These are phyloP conservation scores for Fregetta grallaria DNA, from an alignment of 2,113 vertebrate species.

Conservation along the genomic window DNA sequence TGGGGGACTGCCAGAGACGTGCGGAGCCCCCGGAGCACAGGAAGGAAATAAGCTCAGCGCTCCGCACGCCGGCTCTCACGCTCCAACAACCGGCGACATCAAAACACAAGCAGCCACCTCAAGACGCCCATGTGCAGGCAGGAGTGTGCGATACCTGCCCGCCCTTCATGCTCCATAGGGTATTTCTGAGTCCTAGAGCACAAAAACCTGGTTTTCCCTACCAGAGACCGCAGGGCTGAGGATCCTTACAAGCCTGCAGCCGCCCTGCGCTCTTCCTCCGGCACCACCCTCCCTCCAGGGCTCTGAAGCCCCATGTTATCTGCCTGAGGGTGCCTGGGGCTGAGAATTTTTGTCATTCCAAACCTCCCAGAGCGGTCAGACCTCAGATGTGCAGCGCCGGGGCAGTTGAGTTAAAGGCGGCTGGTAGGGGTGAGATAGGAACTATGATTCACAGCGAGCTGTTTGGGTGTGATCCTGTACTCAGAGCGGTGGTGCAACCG, in stretches of 20 bases:
- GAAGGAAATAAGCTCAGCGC: background rate
- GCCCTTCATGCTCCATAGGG: fast-evolving
- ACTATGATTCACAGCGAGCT: background rate
- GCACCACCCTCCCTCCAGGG: background rate
- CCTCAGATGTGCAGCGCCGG: background rate
- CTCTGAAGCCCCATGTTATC: background rate
- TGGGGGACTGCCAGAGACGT: background rate
- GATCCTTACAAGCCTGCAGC: background rate
- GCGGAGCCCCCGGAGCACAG: background rate
- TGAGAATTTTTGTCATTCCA: background rate
- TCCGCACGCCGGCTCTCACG: background rate
- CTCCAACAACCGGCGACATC: fast-evolving
- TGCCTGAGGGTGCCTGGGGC: background rate
- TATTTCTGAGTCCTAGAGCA: fast-evolving
- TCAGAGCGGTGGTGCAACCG: fast-evolving
- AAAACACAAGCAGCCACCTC: background rate
- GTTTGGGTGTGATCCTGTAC: fast-evolving
- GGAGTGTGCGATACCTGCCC: fast-evolving
- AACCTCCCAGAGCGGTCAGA: background rate
- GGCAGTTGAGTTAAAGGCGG: background rate
- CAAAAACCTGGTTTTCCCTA: fast-evolving
- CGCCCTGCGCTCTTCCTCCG: background rate
- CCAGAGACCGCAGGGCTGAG: fast-evolving
- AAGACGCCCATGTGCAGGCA: fast-evolving
- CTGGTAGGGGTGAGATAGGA: background rate